phyloP scores from a whole-genome alignment of 2,797 vertebrate species.

The Sternotherus odoratus region DNA sequence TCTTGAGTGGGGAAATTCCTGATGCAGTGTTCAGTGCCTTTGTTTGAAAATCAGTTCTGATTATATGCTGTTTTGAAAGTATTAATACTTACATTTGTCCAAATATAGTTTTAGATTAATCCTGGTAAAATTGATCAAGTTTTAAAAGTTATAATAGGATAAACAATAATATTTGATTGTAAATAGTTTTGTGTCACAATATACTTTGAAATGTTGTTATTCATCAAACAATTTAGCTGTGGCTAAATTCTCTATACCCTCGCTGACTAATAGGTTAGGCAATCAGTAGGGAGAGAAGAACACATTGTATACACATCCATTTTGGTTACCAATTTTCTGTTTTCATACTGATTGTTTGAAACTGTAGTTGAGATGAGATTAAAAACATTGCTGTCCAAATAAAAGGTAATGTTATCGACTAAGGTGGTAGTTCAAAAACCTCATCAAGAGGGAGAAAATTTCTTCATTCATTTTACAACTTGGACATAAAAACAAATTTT shows the following conservation, averaged over 20 bases:
- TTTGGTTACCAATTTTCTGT: background rate
- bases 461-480: background rate
- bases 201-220: background rate
- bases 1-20: slow-evolving; percentile 90
- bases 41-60: background rate
- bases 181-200: background rate
- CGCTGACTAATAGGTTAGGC: background rate
- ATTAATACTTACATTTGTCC: no score
- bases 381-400: background rate
- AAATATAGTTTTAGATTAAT: background rate
- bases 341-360: background rate
- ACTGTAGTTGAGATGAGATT: background rate
- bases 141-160: background rate
- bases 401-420: background rate
- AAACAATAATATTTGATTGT: background rate
- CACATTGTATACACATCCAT: background rate
- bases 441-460: slow-evolving; percentile 37
- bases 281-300: background rate
- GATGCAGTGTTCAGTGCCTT: background rate
- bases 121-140: background rate
- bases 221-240: background rate
- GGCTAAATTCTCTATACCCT: background rate
- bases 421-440: background rate
- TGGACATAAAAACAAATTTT: slow-evolving; percentile 24
- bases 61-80: background rate